These are phyloP conservation scores for Zoanthus sansibaricus DNA, from an alignment of 92 coral and sea anemone genomes.

Conservation along the genomic window DNA sequence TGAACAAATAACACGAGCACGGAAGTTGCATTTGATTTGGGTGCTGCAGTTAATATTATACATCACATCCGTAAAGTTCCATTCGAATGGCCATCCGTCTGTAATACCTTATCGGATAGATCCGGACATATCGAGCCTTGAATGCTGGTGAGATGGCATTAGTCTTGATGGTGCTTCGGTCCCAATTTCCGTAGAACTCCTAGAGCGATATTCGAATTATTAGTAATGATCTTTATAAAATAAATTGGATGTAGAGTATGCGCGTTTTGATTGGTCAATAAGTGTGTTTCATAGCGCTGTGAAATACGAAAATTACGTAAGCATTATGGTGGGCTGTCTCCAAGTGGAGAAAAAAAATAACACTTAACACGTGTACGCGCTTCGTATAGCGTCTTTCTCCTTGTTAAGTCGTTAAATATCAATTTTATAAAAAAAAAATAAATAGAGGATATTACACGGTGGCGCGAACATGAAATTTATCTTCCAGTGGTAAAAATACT, in stretches of 20 bases:
- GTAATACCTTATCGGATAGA: not conserved
- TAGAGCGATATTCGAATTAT: not conserved
- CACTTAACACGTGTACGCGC: too few species aligned
- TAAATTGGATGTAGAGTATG: not conserved
- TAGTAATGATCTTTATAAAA: not conserved
- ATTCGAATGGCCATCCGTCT: not conserved
- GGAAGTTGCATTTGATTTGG: not conserved
- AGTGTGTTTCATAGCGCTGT: too few species aligned
- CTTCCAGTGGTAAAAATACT: too few species aligned
- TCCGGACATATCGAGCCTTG: slow-evolving; percentile 4
- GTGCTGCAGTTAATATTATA: not conserved
- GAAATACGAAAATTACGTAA: too few species aligned
- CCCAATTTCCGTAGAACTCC: not conserved
- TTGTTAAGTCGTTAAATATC: too few species aligned
- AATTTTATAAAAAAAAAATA: too few species aligned
- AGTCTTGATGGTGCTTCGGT: not conserved
- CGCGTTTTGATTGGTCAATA: too few species aligned
- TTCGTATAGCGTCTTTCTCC: too few species aligned
- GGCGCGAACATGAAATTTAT: too few species aligned
- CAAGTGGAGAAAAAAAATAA: not conserved
- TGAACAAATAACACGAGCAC: not conserved
- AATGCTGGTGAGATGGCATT: not conserved
- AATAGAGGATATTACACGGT: too few species aligned
- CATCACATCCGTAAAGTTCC: slow-evolving; percentile 1
- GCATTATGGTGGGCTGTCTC: too few species aligned